Evolutionary conservation across 2,888 invertebrate genomes (phyloP).

Genomic region (Mamestra brassicae): DNA sequence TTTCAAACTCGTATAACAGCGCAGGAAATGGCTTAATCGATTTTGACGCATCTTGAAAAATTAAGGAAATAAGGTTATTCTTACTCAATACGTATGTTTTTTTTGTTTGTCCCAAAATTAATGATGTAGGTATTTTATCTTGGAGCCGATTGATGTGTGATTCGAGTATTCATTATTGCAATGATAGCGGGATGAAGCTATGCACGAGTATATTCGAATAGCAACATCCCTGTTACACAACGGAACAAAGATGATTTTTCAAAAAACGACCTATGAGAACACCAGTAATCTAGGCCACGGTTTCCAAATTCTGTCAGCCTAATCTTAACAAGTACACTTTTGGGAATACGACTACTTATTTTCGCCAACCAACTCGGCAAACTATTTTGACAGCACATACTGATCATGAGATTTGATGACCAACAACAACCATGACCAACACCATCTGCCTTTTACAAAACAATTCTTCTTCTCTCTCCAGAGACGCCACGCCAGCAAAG

Average conservation of each 20-base stretch:
- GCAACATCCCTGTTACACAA: neutral
- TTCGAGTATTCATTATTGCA: neutral
- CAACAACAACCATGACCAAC: neutral
- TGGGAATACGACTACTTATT: too few species aligned
- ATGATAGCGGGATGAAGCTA: neutral
- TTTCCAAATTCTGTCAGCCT: too few species aligned
- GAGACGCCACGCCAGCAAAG: constrained; percentile 82
- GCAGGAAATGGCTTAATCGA: too few species aligned
- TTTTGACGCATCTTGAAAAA: too few species aligned
- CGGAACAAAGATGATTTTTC: neutral
- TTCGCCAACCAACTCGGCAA: neutral
- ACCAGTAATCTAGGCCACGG: too few species aligned
- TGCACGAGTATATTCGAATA: neutral
- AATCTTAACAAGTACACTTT: too few species aligned
- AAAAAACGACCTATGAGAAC: neutral
- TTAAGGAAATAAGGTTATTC: too few species aligned
- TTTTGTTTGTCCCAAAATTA: too few species aligned
- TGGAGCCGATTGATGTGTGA: too few species aligned
- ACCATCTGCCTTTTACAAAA: neutral
- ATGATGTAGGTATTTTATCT: too few species aligned
- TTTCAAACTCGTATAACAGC: too few species aligned
- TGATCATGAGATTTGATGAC: neutral
- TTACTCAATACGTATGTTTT: too few species aligned
- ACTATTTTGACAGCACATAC: neutral
- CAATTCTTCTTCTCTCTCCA: constrained; percentile 61